Evolutionary conservation across 2,888 invertebrate genomes (phyloP).

Genomic region (Epistrophe eligans): DNA sequence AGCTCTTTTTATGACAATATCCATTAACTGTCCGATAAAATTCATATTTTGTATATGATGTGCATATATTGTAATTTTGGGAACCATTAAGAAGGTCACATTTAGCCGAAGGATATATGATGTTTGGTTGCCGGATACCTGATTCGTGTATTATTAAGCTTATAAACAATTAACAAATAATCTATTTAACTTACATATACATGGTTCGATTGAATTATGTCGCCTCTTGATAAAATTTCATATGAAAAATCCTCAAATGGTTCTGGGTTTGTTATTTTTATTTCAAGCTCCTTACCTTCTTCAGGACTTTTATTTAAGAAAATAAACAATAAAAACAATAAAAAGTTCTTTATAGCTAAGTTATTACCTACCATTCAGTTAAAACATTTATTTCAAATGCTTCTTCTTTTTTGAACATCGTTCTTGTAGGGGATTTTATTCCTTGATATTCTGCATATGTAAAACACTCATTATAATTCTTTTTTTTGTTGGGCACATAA

Average conservation of each 20-base stretch:
- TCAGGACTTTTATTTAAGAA: conserved; percentile 82
- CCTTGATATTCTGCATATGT: conserved; percentile 22
- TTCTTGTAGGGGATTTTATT: not conserved
- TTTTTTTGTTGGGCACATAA: not conserved
- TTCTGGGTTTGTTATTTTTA: conserved; percentile 89
- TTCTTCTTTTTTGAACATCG: not conserved
- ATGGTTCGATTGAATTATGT: conserved; percentile 91
- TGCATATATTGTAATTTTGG: conserved; percentile 52
- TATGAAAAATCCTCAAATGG: conserved; percentile 91
- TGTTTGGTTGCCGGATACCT: conserved; percentile 66
- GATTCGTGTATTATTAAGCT: not conserved
- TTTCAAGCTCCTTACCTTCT: conserved; percentile 89
- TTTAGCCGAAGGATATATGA: conserved; percentile 7
- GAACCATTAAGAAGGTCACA: conserved; percentile 37
- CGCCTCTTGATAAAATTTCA: conserved; percentile 92
- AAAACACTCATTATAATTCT: not conserved
- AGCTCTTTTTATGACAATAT: conserved; percentile 28
- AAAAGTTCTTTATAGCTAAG: not conserved
- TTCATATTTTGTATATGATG: conserved; percentile 13
- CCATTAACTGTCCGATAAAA: conserved; percentile 24
- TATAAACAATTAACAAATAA: not conserved
- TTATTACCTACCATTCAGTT: conserved; percentile 43
- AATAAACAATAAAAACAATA: not conserved
- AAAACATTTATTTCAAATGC: conserved; percentile 15
- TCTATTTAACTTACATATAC: conserved; percentile 84